Evolutionary conservation across 2,113 vertebrate genomes (phyloP), one percentile per base, ranked within the genome.

Genomic region (Tetraodon nigroviridis): DNA sequence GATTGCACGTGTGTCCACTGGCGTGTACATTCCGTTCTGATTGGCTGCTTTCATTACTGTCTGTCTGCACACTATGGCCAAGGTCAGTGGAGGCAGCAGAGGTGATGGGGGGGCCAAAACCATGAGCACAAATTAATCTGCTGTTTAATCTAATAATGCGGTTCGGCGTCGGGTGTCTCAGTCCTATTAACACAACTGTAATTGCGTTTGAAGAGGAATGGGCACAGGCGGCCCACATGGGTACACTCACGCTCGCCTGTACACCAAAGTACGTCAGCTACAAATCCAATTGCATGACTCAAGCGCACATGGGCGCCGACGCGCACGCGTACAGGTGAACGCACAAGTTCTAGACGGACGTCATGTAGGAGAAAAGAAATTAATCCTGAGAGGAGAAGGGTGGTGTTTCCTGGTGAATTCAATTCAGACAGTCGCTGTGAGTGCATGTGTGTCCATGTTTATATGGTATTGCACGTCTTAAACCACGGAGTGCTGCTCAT

Each of bases 91-190:
- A 86, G 80, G 82, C 83, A 75, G 71, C 76, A 76, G 68, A 77
- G 80, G 86, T 81, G 83, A 85, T 81, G 72, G 64, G 74, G 45
- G 71, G 82, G 80, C 67, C 74, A 69, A 78, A 82, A 82, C 69
- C 77, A 76, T 64, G 69, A 79, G 76, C 83, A 68, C 78, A 85
- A 85, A 87, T 87, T 85, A 86, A 89, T 89, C 85, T 84, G 84
- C 73, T 86, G 87, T 87, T 87, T 87, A 86, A 89, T 89, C 86
- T 86, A 87, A 89, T 86, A 87, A 86, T 77, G 78, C 82, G 60
- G 75, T 69, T 50, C 55, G 50, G 78, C 80, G 82, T 77, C 71
- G 66, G 73, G 78, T 79, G 78, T 79, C 85, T 81, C 76, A 66
- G 81, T 86, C 83, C 81, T 84, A 87, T 87, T 89, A 86, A 86